phyloP scores from a whole-genome alignment of 2,888 invertebrate species.

The Trissoscelio sp. region DNA sequence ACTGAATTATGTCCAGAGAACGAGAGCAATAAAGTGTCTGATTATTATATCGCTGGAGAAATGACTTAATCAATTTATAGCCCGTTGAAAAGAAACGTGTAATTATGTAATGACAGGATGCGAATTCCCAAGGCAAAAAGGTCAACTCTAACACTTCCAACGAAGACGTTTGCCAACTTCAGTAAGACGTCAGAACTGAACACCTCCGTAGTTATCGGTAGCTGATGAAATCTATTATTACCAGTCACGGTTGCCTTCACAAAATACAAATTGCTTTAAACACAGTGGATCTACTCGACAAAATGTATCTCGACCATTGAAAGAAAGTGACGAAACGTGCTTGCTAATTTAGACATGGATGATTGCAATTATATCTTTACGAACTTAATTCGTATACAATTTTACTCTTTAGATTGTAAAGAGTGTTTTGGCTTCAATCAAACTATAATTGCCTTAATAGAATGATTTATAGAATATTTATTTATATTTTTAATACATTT shows the following conservation, averaged over 20 bases:
- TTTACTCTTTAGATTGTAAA: too few species aligned
- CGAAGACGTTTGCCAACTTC: conserved; percentile 41
- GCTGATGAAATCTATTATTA: conserved; percentile 56
- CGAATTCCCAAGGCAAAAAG: conserved; percentile 41
- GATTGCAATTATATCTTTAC: too few species aligned
- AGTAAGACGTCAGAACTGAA: conserved; percentile 36
- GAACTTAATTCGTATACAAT: too few species aligned
- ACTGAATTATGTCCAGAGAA: conserved; percentile 32
- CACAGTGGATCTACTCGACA: not conserved
- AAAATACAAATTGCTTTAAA: conserved; percentile 44
- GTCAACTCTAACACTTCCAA: conserved; percentile 50
- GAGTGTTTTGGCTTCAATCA: too few species aligned
- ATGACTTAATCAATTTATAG: conserved; percentile 52
- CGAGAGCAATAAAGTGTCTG: conserved; percentile 15
- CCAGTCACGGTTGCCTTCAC: conserved; percentile 55
- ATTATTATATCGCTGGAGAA: conserved; percentile 21
- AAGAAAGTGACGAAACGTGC: too few species aligned
- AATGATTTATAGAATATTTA: too few species aligned
- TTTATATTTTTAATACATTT: too few species aligned
- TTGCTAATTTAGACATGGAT: too few species aligned
- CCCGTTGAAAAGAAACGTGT: conserved; percentile 26
- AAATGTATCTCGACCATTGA: conserved; percentile 1
- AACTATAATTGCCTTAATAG: too few species aligned
- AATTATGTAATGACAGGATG: conserved; percentile 53
- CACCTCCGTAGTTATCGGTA: conserved; percentile 49